These are phyloP conservation scores for Sclerurus mexicanus DNA, from an alignment of 2,113 vertebrate genomes.

Conservation along the genomic window DNA sequence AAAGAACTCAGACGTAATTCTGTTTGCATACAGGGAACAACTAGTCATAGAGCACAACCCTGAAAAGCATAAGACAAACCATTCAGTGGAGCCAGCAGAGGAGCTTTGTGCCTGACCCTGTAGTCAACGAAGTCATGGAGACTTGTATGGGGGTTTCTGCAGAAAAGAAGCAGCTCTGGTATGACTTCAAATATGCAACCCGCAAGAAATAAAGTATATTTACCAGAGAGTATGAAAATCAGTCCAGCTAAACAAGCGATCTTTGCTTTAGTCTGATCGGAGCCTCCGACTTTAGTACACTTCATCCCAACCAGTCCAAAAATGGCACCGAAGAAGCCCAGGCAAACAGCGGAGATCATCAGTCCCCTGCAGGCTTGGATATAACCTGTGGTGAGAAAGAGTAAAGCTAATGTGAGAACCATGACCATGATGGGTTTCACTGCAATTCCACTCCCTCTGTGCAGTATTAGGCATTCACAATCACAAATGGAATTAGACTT, in stretches of 20 bases:
- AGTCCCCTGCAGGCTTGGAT: conserved; percentile 91
- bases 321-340: conserved; percentile 89
- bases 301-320: conserved; percentile 95
- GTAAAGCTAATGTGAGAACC: not conserved
- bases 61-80: conserved; percentile 64
- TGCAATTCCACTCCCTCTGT: not conserved
- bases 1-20: conserved; percentile 85
- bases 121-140: not conserved
- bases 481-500: not conserved
- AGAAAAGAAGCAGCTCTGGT: not conserved
- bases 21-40: conserved; percentile 91
- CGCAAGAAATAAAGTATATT: conserved; percentile 51
- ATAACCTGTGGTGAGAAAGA: conserved; percentile 77
- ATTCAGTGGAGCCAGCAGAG: not conserved
- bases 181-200: not conserved
- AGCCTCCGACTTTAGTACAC: conserved; percentile 94
- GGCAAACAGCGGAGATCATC: conserved; percentile 85
- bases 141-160: not conserved
- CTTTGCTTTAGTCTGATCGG: conserved; percentile 86
- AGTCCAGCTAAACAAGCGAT: conserved; percentile 88
- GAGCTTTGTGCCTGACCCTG: conserved; percentile 6
- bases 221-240: conserved; percentile 90
- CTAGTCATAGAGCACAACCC: conserved; percentile 90
- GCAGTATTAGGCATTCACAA: not conserved
- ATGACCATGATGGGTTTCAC: not conserved